Evolutionary conservation across 2,113 vertebrate species (phyloP).

Genomic region (Oreochromis aureus): DNA sequence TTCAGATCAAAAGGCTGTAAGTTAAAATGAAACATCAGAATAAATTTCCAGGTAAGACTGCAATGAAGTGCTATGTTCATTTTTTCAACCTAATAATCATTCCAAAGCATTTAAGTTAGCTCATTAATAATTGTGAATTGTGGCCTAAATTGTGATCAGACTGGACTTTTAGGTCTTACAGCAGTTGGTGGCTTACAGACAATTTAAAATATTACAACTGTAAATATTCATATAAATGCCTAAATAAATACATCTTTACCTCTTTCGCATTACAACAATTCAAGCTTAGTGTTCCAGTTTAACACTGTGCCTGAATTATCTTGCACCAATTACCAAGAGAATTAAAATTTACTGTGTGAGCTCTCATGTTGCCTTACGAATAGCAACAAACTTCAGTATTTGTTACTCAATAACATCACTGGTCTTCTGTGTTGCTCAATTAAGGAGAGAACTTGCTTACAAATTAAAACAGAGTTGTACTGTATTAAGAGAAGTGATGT

Average conservation of each 20-base stretch:
- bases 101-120: not conserved
- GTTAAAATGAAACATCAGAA: slow-evolving; percentile 11
- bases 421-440: not conserved
- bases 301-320: not conserved
- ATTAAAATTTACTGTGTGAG: not conserved
- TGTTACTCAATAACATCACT: not conserved
- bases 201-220: not conserved
- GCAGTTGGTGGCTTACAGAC: not conserved
- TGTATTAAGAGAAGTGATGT: not conserved
- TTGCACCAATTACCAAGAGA: not conserved
- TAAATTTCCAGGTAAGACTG: not conserved
- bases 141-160: not conserved
- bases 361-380: not conserved
- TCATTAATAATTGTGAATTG: not conserved
- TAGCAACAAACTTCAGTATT: not conserved
- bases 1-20: slow-evolving; percentile 78
- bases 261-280: not conserved
- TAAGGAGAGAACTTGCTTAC: not conserved
- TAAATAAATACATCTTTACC: not conserved
- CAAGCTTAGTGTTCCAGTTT: not conserved
- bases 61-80: not conserved
- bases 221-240: not conserved
- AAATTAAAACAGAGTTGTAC: not conserved
- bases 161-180: not conserved
- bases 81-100: not conserved